A percentile compares a stretch with the other conserved stretches of the same genome.
These are phyloP conservation scores for Pyrgus malvae DNA, from an alignment of 2,888 invertebrate species.

Conservation along the genomic window DNA sequence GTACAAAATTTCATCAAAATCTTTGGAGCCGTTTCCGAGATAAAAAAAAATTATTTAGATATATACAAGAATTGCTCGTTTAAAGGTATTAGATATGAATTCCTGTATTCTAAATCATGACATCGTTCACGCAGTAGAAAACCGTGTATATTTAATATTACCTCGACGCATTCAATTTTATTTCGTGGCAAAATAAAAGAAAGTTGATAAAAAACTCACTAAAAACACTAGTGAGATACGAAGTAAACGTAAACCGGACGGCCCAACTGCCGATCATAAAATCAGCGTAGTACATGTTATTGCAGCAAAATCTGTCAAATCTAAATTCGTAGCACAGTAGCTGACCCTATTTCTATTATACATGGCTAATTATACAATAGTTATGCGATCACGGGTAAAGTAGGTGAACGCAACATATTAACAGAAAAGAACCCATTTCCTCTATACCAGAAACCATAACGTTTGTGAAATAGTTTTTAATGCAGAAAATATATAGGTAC, in stretches of 20 bases:
- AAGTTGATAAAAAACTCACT: not conserved
- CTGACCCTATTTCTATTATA: not conserved
- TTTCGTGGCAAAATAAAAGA: not conserved
- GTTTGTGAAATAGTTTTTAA: not conserved
- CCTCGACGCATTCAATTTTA: too few species aligned
- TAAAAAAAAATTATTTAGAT: too few species aligned
- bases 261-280: conserved; percentile 5
- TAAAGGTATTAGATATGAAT: too few species aligned
- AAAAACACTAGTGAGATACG: not conserved
- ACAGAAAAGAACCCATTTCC: not conserved
- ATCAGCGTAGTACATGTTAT: not conserved
- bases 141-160: too few species aligned
- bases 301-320: conserved; percentile 3
- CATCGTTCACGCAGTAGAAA: too few species aligned
- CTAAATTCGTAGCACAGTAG: conserved; percentile 1
- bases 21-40: too few species aligned
- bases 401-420: not conserved
- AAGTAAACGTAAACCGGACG: not conserved
- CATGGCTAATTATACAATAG: not conserved
- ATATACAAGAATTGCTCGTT: too few species aligned
- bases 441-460: not conserved
- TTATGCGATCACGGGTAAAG: not conserved
- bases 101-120: too few species aligned
- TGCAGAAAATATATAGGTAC: not conserved
- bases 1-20: too few species aligned